phyloP scores from a whole-genome alignment of 1,140 invertebrate genomes.

The Hylaeus volcanicus region DNA sequence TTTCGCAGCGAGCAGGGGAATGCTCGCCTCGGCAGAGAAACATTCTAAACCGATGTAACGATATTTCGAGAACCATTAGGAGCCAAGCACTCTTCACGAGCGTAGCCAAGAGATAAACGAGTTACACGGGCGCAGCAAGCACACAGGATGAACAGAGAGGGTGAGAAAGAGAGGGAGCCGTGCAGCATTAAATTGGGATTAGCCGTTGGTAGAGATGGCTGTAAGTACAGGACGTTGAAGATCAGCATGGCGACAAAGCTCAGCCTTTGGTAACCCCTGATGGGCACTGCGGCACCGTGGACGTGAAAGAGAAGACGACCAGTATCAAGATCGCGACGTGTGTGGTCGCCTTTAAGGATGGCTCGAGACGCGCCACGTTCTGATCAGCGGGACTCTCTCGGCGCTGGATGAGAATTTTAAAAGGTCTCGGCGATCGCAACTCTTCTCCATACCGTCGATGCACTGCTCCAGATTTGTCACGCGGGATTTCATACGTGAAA shows the following conservation, averaged over 20 bases:
- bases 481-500: no score
- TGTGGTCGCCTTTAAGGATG: constrained; percentile 61
- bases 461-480: background rate
- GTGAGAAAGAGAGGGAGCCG: constrained; percentile 30
- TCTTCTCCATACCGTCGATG: background rate
- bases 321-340: constrained; percentile 63
- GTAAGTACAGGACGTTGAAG: constrained; percentile 46
- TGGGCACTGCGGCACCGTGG: constrained; percentile 40
- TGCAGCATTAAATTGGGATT: constrained; percentile 61
- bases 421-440: background rate
- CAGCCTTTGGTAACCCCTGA: constrained; percentile 50
- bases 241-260: constrained; percentile 58
- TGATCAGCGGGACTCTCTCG: constrained; percentile 11
- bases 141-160: background rate
- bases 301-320: constrained; percentile 54
- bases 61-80: constrained; percentile 52
- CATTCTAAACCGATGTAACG: constrained; percentile 53
- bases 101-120: constrained; percentile 45
- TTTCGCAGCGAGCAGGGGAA: background rate
- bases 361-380: constrained; percentile 27
- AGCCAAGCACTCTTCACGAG: constrained; percentile 40
- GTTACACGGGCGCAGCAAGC: constrained; percentile 38
- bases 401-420: constrained; percentile 10
- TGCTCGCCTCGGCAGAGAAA: background rate
- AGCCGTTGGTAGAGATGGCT: constrained; percentile 48